These are phyloP conservation scores for Gandaritis pyraliata DNA, from an alignment of 2,888 invertebrate genomes.

Conservation along the genomic window DNA sequence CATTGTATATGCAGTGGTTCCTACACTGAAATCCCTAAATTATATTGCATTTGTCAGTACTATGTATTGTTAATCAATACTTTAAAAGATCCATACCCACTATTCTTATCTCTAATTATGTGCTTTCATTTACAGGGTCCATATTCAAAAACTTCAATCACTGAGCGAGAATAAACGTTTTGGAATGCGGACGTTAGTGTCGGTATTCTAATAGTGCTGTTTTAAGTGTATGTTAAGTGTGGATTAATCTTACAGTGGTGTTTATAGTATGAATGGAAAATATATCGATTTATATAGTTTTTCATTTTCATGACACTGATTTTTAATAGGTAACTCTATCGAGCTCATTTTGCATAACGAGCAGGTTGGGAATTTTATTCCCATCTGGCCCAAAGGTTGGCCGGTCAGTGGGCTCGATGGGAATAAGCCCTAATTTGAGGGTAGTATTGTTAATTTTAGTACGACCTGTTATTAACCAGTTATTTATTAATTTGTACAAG, in stretches of 20 bases:
- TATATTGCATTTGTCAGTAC: no score
- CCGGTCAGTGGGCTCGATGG: no score
- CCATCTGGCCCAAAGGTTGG: no score
- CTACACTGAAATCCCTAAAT: no score
- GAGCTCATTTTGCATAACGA: no score
- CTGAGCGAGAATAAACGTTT: background rate
- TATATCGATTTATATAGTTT: no score
- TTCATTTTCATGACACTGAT: no score
- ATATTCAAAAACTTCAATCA: background rate
- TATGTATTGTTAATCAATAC: background rate
- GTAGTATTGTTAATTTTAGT: background rate
- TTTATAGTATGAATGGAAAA: slow-evolving; percentile 19
- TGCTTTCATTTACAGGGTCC: slow-evolving; percentile 27
- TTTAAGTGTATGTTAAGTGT: slow-evolving; percentile 21
- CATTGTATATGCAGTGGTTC: no score
- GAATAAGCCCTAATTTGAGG: no score
- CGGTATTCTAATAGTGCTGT: slow-evolving; percentile 12
- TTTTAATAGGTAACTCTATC: no score
- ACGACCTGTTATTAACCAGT: background rate
- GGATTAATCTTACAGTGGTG: slow-evolving; percentile 4
- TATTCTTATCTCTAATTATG: background rate
- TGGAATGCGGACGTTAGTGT: slow-evolving; percentile 9
- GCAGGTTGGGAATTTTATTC: no score
- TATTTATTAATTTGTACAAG: slow-evolving; percentile 6
- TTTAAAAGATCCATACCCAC: slow-evolving; percentile 23